A percentile compares a stretch with the other conserved stretches of the same genome.
These are phyloP conservation scores for Oscheius onirici DNA, from an alignment of 2,888 invertebrate species.

Conservation along the genomic window DNA sequence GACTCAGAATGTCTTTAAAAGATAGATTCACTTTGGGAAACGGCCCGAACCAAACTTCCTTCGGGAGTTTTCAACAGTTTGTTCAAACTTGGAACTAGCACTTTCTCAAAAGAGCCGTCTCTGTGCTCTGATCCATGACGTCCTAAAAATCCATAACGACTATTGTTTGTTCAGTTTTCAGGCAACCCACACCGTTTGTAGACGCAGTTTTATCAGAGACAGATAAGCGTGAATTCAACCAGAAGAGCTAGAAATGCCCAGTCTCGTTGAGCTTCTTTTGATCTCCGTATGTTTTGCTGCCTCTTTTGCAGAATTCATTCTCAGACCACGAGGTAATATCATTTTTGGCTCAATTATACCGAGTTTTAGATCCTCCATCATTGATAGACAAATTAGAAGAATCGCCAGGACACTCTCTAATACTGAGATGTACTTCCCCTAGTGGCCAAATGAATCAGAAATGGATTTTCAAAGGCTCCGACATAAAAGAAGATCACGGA, in stretches of 20 bases:
- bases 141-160: slow-evolving; percentile 7
- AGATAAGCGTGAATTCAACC: slow-evolving; percentile 20
- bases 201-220: slow-evolving; percentile 16
- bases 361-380: slow-evolving; percentile 3
- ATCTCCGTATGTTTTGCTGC: not conserved
- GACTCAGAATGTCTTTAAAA: no score
- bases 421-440: slow-evolving; percentile 3
- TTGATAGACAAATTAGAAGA: slow-evolving; percentile 7
- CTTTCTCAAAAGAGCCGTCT: not conserved
- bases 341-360: not conserved
- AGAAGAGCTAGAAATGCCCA: not conserved
- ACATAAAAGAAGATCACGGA: slow-evolving; percentile 1
- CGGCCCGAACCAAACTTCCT: no score
- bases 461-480: slow-evolving; percentile 18
- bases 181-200: slow-evolving; percentile 19
- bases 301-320: slow-evolving; percentile 16
- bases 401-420: not conserved
- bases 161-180: slow-evolving; percentile 22
- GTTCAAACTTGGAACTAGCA: no score
- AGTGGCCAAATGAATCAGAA: not conserved
- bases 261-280: not conserved
- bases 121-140: slow-evolving; percentile 1
- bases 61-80: no score
- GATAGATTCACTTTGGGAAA: no score
- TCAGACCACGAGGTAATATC: slow-evolving; percentile 21